Evolutionary conservation across 1,140 invertebrate genomes (phyloP).

Genomic region (Bombus fervidus): DNA sequence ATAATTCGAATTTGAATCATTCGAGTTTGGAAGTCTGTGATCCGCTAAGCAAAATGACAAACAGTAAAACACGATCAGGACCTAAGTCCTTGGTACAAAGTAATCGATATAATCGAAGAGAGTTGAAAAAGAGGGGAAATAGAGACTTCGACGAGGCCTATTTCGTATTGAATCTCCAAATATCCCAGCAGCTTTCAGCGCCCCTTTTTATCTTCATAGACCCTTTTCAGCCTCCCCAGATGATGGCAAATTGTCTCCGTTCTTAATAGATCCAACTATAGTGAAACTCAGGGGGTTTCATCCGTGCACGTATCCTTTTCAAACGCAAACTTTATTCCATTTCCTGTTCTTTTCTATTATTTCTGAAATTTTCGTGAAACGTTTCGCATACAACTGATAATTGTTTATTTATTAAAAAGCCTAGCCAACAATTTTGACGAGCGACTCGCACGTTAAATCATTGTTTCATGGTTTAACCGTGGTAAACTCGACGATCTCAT

Average conservation of each 20-base stretch:
- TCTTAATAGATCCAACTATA: constrained; percentile 1
- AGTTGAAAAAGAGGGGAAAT: neutral
- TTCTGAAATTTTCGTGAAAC: neutral
- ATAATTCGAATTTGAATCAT: neutral
- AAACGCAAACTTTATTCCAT: neutral
- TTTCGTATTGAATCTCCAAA: neutral
- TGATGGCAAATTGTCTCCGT: neutral
- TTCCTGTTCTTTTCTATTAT: too few species aligned
- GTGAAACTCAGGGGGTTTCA: neutral
- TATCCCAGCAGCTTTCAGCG: neutral
- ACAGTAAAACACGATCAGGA: neutral
- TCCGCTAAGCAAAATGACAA: neutral
- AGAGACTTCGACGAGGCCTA: neutral
- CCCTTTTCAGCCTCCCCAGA: neutral
- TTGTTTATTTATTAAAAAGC: neutral
- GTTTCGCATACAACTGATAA: neutral
- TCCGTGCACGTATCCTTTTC: neutral
- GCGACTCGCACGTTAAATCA: neutral
- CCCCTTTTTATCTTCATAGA: neutral
- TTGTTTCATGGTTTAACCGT: neutral
- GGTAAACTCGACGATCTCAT: neutral
- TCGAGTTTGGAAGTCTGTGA: too few species aligned
- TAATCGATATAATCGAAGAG: neutral
- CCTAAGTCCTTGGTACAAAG: neutral
- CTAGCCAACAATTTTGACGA: too few species aligned